Evolutionary conservation across 2,113 vertebrate genomes (phyloP).

Genomic region (Rana temporaria): DNA sequence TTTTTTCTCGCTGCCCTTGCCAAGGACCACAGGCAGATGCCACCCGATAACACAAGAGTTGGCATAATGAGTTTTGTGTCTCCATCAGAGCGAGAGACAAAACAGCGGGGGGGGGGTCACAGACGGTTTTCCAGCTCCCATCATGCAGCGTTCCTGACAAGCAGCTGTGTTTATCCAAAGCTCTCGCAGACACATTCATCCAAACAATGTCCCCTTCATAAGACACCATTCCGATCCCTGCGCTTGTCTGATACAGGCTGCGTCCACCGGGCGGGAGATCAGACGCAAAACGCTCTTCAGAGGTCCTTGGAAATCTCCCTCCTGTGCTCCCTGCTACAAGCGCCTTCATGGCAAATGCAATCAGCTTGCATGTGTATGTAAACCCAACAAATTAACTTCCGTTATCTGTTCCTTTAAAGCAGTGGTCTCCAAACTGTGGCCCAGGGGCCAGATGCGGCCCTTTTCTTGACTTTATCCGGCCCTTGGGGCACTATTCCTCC

Average conservation of each 20-base stretch:
- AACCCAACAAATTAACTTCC: too few relatives aligned
- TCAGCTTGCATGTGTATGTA: too few relatives aligned
- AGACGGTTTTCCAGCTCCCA: constrained; percentile 64
- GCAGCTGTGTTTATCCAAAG: constrained; percentile 74
- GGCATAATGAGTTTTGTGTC: constrained; percentile 24
- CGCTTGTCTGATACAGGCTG: not conserved
- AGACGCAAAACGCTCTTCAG: not conserved
- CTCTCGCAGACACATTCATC: constrained; percentile 52
- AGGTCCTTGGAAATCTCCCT: too few relatives aligned
- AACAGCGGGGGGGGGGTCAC: constrained; percentile 52
- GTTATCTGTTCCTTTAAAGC: too few relatives aligned
- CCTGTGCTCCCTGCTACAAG: too few relatives aligned
- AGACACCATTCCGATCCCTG: not conserved
- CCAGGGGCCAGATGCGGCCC: too few relatives aligned
- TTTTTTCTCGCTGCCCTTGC: not conserved
- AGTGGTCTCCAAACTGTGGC: too few relatives aligned
- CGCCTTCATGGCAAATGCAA: too few relatives aligned
- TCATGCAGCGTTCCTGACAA: constrained; percentile 68
- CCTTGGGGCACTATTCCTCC: too few relatives aligned
- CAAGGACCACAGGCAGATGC: constrained; percentile 23
- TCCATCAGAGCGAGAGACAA: constrained; percentile 19
- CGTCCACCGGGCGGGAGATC: not conserved
- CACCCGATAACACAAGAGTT: constrained; percentile 28
- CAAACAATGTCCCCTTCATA: constrained; percentile 60
- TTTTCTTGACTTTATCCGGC: too few relatives aligned